Conservation (phyloP, 2,797 vertebrate species). For the Eutrigla gurnardus region DNA sequence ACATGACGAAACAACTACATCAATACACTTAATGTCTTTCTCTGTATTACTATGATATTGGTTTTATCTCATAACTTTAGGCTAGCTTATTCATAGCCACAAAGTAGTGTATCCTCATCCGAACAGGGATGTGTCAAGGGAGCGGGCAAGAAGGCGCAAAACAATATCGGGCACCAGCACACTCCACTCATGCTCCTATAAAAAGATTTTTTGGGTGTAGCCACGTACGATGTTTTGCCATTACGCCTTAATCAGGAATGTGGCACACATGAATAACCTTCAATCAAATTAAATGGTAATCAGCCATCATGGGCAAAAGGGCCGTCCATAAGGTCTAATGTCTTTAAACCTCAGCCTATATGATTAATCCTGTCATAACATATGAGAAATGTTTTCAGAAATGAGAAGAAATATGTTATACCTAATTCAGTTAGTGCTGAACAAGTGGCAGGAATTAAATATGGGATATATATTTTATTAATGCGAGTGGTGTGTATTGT, state of each 20-base stretch:
- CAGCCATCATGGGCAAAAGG: neutral
- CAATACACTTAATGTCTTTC: neutral
- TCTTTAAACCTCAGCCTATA: neutral
- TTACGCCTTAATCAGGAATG: neutral
- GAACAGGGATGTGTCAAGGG: neutral
- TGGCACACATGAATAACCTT: neutral
- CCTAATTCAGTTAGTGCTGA: too few species aligned
- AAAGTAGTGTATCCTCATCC: neutral
- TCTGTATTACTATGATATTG: neutral
- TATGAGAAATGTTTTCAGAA: neutral
- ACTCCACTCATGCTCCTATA: neutral
- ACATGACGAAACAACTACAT: neutral
- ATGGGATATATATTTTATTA: neutral
- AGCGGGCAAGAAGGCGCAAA: neutral
- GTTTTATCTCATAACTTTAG: neutral
- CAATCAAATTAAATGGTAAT: neutral
- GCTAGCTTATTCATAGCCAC: neutral
- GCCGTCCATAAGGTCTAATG: neutral
- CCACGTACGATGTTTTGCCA: neutral
- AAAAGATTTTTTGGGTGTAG: neutral
- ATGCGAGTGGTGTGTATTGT: neutral
- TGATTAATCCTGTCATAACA: neutral
- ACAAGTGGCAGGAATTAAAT: neutral
- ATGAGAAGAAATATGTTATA: too few species aligned
- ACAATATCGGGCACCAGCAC: neutral